Evolutionary conservation across 2,888 invertebrate species (phyloP), one percentile per base, ranked within the genome.

Genomic region (Standfussiana lucernea): DNA sequence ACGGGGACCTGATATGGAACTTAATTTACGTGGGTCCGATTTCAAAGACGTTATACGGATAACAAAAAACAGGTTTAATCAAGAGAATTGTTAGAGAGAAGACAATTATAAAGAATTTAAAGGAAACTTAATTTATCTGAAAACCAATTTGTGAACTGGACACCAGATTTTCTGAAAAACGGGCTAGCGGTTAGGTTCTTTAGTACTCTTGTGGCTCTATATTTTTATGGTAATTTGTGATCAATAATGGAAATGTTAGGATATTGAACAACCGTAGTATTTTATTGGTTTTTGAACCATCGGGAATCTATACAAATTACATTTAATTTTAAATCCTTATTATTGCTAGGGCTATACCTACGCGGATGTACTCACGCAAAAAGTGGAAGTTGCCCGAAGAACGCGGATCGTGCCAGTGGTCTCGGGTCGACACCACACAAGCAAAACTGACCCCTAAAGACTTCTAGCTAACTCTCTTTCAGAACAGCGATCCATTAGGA

Each of bases 371-470:
- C 94, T 93, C 88, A 80, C 86, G 91, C 94, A 96, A 96, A 96
- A 96, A 96, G 93, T 95, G 92, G 96, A 94, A 94, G 94, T 94
- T 92, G 92, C 90, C 91, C 91, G 91, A 95, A 95, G 96, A 96
- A 96, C 96, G 96, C 96, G 96, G 96, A 96, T 95, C 92, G 93
- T 90, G 92, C 91, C 91, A 93, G 91, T 89, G 89, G 90, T 90
- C 85, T 89, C 88, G 81, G 88, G 90, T 88, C 89, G 87, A 78
- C 79, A 77, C 69, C 80, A 84, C 84, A 77, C 94, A 93, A 93
- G 90, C 94, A 86, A 95, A 93, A 93, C 84, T 93, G 89, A 92
- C 90, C 91, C 91, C 90, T 94, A 93, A 90, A 87, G 86, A 80
- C 90, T 83, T 86, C 88, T 86, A 90, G 86, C 90, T 91, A 91